Evolutionary conservation across 2,888 invertebrate species (phyloP).

Genomic region (Polietes domitor): DNA sequence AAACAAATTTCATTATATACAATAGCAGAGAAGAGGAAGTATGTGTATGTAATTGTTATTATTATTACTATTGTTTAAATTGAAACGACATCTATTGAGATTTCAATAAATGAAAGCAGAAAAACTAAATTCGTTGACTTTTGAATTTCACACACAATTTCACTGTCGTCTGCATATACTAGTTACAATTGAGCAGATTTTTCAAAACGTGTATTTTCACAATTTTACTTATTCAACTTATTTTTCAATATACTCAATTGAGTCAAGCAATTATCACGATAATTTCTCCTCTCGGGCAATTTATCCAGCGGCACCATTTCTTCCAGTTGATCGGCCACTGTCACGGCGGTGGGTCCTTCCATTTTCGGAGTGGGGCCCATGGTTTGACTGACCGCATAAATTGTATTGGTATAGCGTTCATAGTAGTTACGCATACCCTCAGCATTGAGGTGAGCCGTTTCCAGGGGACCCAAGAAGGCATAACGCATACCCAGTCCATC

Average conservation of each 20-base stretch:
- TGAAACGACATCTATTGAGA: conserved; percentile 47
- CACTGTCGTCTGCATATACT: too few species aligned
- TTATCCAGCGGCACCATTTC: conserved; percentile 88
- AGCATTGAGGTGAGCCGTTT: conserved; percentile 97
- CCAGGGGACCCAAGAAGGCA: conserved; percentile 96
- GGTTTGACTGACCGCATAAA: conserved; percentile 85
- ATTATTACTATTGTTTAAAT: conserved; percentile 49
- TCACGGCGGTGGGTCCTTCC: conserved; percentile 81
- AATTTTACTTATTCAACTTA: conserved; percentile 82
- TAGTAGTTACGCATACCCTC: conserved; percentile 88
- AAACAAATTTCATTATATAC: conserved; percentile 30
- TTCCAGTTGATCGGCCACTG: conserved; percentile 87
- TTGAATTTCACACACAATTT: not conserved
- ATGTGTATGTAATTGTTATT: conserved; percentile 39
- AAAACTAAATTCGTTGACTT: conserved; percentile 32
- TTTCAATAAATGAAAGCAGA: conserved; percentile 44
- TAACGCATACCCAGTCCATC: conserved; percentile 97
- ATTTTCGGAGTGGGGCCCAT: conserved; percentile 89
- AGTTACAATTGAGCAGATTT: not conserved
- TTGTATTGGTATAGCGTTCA: conserved; percentile 84
- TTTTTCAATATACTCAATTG: conserved; percentile 90
- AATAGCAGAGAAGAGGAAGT: not conserved
- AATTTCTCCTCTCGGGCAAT: conserved; percentile 87
- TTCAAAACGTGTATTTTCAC: not conserved
- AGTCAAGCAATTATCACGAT: conserved; percentile 92